phyloP scores from a whole-genome alignment of 2,113 vertebrate species.

The Chionomys nivalis region DNA sequence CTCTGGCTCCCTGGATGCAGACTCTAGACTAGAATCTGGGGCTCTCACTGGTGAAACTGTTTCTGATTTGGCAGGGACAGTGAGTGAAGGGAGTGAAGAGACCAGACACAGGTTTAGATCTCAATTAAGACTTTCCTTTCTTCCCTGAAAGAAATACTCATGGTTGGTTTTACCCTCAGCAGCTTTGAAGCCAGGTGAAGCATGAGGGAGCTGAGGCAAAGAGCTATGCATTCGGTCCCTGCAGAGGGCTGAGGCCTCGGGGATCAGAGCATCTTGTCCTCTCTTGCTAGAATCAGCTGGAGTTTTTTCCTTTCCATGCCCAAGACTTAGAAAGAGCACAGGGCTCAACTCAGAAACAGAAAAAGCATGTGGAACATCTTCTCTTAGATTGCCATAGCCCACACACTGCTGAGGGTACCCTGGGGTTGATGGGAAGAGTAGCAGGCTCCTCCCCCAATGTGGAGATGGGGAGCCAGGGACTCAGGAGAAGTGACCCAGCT shows the following conservation, averaged over 20 bases:
- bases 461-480: background rate
- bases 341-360: background rate
- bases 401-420: background rate
- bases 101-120: background rate
- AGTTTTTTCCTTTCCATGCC: background rate
- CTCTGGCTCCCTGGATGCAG: background rate
- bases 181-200: background rate
- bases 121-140: background rate
- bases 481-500: background rate
- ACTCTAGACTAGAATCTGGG: background rate
- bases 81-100: background rate
- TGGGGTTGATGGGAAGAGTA: background rate
- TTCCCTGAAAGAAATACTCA: background rate
- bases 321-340: constrained; percentile 7
- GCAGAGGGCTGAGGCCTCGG: background rate
- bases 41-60: background rate
- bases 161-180: background rate
- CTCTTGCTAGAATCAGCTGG: background rate
- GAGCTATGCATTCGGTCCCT: accelerated
- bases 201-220: background rate
- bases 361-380: background rate
- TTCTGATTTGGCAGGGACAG: background rate
- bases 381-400: background rate
- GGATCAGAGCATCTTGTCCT: background rate
- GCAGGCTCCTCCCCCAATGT: background rate